phyloP scores from a whole-genome alignment of 2,113 vertebrate species.

The Prinia subflava region DNA sequence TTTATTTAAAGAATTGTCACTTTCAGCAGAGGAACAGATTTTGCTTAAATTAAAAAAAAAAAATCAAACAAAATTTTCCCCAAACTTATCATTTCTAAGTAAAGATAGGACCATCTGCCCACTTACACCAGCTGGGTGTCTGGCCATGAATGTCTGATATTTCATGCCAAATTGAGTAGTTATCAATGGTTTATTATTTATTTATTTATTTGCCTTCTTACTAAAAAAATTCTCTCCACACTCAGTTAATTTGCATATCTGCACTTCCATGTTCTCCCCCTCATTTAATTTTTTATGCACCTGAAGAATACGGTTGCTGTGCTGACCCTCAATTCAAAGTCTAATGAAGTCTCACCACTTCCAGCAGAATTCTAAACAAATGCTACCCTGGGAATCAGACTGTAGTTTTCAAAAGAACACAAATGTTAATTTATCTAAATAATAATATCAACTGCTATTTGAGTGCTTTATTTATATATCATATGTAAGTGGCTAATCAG shows the following conservation, averaged over 20 bases:
- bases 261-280: neutral
- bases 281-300: neutral
- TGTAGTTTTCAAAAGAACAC: neutral
- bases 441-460: conserved; percentile 24
- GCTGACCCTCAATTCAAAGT: fast-evolving
- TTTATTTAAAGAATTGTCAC: conserved; percentile 50
- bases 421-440: conserved; percentile 48
- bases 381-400: neutral
- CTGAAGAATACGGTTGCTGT: neutral
- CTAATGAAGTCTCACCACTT: neutral
- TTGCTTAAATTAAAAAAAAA: conserved; percentile 25
- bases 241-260: neutral
- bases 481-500: conserved; percentile 41
- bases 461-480: conserved; percentile 21
- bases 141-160: conserved; percentile 56
- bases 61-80: neutral
- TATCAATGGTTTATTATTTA: conserved; percentile 54
- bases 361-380: neutral
- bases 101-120: conserved; percentile 63
- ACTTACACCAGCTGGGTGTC: conserved; percentile 61
- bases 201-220: conserved; percentile 9
- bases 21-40: conserved; percentile 55
- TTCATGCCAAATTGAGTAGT: conserved; percentile 48
- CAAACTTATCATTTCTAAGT: conserved; percentile 51
- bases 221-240: neutral